phyloP scores from a whole-genome alignment of 2,113 vertebrate species.

The Thalassarche chlororhynchos region DNA sequence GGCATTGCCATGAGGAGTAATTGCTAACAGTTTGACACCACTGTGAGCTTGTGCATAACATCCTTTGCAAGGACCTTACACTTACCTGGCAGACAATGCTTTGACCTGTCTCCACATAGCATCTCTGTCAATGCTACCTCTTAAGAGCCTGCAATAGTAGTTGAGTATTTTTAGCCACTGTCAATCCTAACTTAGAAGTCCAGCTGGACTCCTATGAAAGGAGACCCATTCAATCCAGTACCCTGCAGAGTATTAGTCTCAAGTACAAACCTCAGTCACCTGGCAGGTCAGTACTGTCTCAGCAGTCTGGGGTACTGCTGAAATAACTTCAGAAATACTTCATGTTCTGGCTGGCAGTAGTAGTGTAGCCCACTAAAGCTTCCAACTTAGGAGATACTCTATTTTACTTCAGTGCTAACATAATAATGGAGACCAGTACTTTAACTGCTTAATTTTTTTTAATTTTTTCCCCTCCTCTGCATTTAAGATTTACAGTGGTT shows the following conservation, averaged over 20 bases:
- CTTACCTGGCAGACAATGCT: background rate
- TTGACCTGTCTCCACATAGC: background rate
- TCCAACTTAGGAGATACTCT: background rate
- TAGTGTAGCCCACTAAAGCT: background rate
- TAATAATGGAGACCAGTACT: background rate
- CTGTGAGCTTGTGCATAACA: background rate
- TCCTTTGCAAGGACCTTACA: background rate
- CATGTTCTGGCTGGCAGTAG: background rate
- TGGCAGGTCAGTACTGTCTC: background rate
- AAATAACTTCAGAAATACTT: background rate
- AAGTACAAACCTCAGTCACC: background rate
- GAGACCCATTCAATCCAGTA: background rate
- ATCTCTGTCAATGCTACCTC: background rate
- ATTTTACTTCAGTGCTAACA: background rate
- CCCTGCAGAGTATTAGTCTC: background rate
- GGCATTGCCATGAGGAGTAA: background rate
- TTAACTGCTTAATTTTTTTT: conserved; percentile 25
- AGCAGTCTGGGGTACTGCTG: background rate
- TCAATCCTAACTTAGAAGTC: background rate
- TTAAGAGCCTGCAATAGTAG: background rate
- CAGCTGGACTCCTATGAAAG: background rate
- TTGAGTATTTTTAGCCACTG: background rate
- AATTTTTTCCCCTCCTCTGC: conserved; percentile 12
- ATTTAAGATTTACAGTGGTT: conserved; percentile 76
- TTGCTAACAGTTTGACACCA: background rate